phyloP scores from a whole-genome alignment of 2,113 vertebrate genomes.

The Carlito syrichta region DNA sequence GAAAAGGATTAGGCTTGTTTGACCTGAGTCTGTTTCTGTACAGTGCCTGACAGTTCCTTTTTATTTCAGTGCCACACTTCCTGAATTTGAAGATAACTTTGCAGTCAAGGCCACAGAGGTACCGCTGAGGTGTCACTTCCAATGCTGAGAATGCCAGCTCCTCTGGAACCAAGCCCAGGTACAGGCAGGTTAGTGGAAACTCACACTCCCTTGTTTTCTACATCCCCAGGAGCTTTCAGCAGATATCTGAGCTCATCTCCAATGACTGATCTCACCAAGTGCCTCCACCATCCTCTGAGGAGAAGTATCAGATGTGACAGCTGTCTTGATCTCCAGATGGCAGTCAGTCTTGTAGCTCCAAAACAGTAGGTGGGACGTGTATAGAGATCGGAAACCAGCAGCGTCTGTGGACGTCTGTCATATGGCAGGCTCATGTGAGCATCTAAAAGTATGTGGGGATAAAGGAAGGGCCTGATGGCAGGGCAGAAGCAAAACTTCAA shows the following conservation, averaged over 20 bases:
- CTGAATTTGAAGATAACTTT: neutral
- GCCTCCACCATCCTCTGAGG: neutral
- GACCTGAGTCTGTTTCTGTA: neutral
- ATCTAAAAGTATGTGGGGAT: neutral
- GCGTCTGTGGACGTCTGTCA: neutral
- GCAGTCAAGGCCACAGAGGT: neutral
- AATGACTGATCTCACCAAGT: neutral
- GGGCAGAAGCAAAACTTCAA: neutral
- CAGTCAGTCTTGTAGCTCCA: neutral
- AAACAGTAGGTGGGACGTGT: neutral
- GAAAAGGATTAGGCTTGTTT: neutral
- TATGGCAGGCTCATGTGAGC: neutral
- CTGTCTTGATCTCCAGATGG: neutral
- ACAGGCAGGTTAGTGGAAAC: neutral
- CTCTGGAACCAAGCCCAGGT: neutral
- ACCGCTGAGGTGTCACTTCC: neutral
- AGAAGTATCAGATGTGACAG: neutral
- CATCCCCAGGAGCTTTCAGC: neutral
- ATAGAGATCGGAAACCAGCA: neutral
- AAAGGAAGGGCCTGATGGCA: neutral
- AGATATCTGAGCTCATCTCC: neutral
- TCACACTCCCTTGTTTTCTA: neutral
- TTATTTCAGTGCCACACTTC: constrained; percentile 17
- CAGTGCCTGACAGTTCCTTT: neutral
- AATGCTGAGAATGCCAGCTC: neutral